Base-by-base conservation (phyloP, 2,888 invertebrate species). In the Melikaiella ostensackeni region DNA sequence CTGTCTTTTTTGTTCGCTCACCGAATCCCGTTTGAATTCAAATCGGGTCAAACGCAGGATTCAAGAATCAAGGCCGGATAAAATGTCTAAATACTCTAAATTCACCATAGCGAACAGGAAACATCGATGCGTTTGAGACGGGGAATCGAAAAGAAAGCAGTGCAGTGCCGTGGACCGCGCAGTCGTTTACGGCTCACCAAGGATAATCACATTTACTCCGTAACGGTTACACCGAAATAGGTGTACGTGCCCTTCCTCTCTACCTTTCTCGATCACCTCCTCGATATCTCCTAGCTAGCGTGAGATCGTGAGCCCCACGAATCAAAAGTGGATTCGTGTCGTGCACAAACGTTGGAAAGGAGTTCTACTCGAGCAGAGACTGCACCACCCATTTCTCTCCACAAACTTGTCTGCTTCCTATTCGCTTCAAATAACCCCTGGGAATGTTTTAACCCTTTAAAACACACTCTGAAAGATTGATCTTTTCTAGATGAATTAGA, bases 211-310 rank as follows among this genome's bases (percentile, higher is more conserved):
- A 42, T 73, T 73, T 73, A 35, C 42, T 38, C 42, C 16, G 77
- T 78, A 81, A 82, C 81, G 81, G 74, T 78, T 79, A 66, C 75
- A 19, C 50, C 75, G 75, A 70, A 50, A 50, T 50, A 75, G 46
- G 24, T 55, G 62, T 38, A 66, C 77, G 74, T 74, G 50, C 38
- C 74, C 77, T 77, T 74, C 33, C 77, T 73, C 74, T 38, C 66
- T 66, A 33, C 19, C 66, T 63, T 75, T 62, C 13, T 63, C 64
- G 50, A 50, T 33, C 75, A 50, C 64, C 55, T 59, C 9, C 50
- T 50, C 50, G 70, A 70, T 70, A 70, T 50, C 50, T 70, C 21
- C 4, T 70, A 66, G 66, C 66, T 50, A 70, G 70, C 70, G 70
- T 50, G 50, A 70, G 33, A 62, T 62, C 30, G 27, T 66, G 46